Evolutionary conservation across 1,140 invertebrate species (phyloP).

Genomic region (Caerostris darwini): DNA sequence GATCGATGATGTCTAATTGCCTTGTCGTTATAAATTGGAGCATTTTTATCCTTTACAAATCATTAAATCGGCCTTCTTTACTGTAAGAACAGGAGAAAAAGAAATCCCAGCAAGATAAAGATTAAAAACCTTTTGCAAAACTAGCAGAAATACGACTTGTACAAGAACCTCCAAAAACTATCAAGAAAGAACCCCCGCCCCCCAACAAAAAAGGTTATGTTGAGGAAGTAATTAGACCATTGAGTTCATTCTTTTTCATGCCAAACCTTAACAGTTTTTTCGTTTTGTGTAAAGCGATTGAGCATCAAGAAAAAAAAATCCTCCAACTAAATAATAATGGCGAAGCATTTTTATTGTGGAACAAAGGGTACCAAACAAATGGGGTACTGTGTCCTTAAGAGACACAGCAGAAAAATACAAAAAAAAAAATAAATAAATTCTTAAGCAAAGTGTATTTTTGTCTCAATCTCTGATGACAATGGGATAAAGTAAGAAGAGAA

Average conservation of each 20-base stretch:
- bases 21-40: conserved; percentile 14
- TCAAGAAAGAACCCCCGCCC: too few species aligned
- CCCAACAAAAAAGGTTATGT: background rate
- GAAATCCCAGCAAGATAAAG: background rate
- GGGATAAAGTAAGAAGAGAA: background rate
- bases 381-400: background rate
- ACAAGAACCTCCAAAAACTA: background rate
- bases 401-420: background rate
- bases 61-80: background rate
- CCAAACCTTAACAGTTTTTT: conserved; percentile 11
- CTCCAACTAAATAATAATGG: conserved; percentile 36
- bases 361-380: conserved; percentile 24
- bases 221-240: conserved; percentile 48
- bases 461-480: conserved; percentile 59
- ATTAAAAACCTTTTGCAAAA: background rate
- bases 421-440: background rate
- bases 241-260: conserved; percentile 46
- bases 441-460: conserved; percentile 66
- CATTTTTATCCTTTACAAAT: conserved; percentile 1
- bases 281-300: background rate
- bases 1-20: background rate
- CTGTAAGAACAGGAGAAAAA: background rate
- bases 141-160: background rate
- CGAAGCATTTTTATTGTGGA: conserved; percentile 30
- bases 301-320: background rate